Conservation (phyloP, 2,888 invertebrate species). For the Stomorhina lunata region DNA sequence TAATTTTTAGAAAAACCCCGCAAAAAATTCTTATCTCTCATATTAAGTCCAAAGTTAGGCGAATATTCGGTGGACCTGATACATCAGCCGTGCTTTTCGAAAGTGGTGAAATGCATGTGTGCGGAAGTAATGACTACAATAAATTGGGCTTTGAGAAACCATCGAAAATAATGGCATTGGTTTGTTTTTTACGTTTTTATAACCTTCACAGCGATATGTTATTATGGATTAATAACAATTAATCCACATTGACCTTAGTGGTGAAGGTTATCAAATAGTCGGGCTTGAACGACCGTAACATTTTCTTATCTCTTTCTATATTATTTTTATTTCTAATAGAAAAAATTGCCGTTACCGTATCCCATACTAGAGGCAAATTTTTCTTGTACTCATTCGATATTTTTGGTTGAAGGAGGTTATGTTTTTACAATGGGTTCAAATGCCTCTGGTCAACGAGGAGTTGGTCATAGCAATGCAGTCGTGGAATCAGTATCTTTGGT, state of each 20-base stretch:
- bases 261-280: too few relatives aligned
- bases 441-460: constrained; percentile 83
- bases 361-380: constrained; percentile 83
- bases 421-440: constrained; percentile 85
- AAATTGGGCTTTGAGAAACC: constrained; percentile 83
- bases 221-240: too few relatives aligned
- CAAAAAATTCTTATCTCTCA: constrained; percentile 76
- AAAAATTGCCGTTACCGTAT: constrained; percentile 81
- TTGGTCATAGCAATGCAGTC: constrained; percentile 74
- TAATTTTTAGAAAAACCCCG: constrained; percentile 72
- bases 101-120: constrained; percentile 83
- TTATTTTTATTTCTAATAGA: too few relatives aligned
- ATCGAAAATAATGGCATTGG: constrained; percentile 75
- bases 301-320: too few relatives aligned
- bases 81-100: constrained; percentile 83
- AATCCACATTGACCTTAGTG: too few relatives aligned
- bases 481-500: constrained; percentile 75
- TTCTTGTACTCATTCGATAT: constrained; percentile 83
- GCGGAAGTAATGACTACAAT: constrained; percentile 84
- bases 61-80: constrained; percentile 83
- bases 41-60: constrained; percentile 80
- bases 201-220: neutral
- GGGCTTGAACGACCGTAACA: too few relatives aligned
- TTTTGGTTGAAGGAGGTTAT: constrained; percentile 84
- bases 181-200: constrained; percentile 67